phyloP scores from a whole-genome alignment of 1,140 invertebrate genomes.

The Vollenhovia emeryi region DNA sequence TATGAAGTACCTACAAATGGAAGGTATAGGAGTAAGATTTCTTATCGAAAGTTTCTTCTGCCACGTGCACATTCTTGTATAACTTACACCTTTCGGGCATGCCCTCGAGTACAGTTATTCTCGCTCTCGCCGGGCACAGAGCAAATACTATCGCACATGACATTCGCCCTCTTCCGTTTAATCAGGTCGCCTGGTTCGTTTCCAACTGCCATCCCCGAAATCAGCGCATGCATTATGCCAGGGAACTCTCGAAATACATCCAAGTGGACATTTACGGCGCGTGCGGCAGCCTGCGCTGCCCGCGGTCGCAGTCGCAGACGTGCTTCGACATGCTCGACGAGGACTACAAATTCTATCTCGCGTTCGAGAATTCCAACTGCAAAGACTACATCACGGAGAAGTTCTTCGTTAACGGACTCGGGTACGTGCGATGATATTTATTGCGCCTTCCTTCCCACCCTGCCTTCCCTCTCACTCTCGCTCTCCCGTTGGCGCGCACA shows the following conservation, averaged over 20 bases:
- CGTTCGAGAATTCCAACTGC: conserved; percentile 99
- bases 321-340: conserved; percentile 97
- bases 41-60: neutral
- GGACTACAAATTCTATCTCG: conserved; percentile 99
- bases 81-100: neutral
- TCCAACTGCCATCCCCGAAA: conserved; percentile 97
- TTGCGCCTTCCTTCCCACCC: too few species aligned
- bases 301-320: conserved; percentile 91
- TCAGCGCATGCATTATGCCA: conserved; percentile 94
- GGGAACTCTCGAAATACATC: conserved; percentile 94
- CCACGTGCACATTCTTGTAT: neutral
- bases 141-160: conserved; percentile 15
- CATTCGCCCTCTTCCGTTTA: conserved; percentile 39
- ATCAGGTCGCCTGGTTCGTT: conserved; percentile 97
- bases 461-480: neutral
- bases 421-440: conserved; percentile 85
- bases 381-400: conserved; percentile 99
- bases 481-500: neutral
- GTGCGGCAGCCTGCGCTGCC: conserved; percentile 94
- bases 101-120: neutral
- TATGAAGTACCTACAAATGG: neutral
- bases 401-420: conserved; percentile 96
- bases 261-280: conserved; percentile 97
- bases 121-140: neutral
- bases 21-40: neutral